A percentile compares a stretch with the other conserved stretches of the same genome.
These are phyloP conservation scores for Megatriorchis doriae DNA, from an alignment of 2,113 vertebrate genomes.

Conservation along the genomic window DNA sequence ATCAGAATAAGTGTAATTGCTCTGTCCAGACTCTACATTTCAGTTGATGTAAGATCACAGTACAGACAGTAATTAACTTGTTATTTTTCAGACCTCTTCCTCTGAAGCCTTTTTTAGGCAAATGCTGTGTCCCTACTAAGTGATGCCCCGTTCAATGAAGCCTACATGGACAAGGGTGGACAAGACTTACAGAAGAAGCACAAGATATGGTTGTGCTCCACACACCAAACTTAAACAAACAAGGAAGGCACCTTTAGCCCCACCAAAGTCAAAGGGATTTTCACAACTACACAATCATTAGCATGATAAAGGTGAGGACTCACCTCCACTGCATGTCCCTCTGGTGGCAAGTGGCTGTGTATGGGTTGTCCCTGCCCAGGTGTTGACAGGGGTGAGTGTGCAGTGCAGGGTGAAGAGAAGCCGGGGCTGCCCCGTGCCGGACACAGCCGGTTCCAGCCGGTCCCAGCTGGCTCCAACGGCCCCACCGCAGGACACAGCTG, in stretches of 20 bases:
- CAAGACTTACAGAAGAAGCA: not conserved
- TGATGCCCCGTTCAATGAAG: accelerated
- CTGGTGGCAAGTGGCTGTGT: not conserved
- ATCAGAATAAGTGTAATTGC: not conserved
- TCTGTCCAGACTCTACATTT: not conserved
- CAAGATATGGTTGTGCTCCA: not conserved
- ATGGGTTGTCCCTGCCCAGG: not conserved
- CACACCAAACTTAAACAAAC: not conserved
- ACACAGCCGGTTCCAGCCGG: too few relatives aligned
- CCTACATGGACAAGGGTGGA: not conserved
- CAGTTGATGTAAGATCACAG: not conserved
- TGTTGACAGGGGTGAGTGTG: too few relatives aligned
- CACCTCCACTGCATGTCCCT: too few relatives aligned
- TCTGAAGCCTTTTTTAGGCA: not conserved
- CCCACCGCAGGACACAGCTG: too few relatives aligned
- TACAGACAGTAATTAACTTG: not conserved
- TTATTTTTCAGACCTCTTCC: not conserved
- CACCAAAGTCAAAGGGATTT: not conserved
- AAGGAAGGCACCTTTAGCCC: not conserved
- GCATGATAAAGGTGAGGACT: not conserved
- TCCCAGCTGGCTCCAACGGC: too few relatives aligned
- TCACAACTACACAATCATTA: not conserved
- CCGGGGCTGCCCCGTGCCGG: too few relatives aligned
- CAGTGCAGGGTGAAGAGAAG: not conserved
- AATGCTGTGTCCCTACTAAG: not conserved